A percentile compares a stretch with the other conserved stretches of the same genome.
Conservation (phyloP, 2,797 vertebrate genomes). For the Gambelia wislizenii region DNA sequence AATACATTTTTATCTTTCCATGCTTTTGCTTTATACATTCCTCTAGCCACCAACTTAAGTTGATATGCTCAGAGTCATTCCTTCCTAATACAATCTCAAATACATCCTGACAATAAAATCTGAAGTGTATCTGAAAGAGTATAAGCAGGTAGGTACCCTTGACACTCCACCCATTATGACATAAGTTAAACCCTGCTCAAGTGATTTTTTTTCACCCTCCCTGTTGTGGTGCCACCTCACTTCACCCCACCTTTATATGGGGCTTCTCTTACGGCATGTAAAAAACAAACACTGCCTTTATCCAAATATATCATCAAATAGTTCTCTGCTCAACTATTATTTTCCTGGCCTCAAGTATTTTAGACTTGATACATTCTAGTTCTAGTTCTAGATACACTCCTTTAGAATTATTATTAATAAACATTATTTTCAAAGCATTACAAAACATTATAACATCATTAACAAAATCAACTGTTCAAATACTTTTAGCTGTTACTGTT, state of each 20-base stretch:
- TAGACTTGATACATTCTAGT: no score
- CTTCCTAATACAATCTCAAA: not conserved
- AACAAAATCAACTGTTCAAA: not conserved
- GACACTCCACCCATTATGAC: not conserved
- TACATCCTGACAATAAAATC: not conserved
- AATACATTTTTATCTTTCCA: not conserved
- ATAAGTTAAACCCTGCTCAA: not conserved
- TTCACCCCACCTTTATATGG: not conserved
- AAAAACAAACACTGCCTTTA: not conserved
- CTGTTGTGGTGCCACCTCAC: no score
- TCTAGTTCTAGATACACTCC: not conserved
- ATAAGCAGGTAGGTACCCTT: not conserved
- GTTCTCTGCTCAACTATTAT: not conserved
- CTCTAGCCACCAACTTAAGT: not conserved
- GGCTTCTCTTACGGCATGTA: not conserved
- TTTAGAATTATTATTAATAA: not conserved
- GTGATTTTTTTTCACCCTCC: no score
- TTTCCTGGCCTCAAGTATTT: not conserved
- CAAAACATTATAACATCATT: not conserved
- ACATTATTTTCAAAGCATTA: no score
- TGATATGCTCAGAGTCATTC: not conserved
- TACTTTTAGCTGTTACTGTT: not conserved
- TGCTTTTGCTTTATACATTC: not conserved
- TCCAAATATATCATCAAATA: not conserved
- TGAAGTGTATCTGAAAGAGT: not conserved